Evolutionary conservation across 2,888 invertebrate genomes (phyloP), one percentile per base, ranked within the genome.

Genomic region (Amblyjoppa fuscipennis): DNA sequence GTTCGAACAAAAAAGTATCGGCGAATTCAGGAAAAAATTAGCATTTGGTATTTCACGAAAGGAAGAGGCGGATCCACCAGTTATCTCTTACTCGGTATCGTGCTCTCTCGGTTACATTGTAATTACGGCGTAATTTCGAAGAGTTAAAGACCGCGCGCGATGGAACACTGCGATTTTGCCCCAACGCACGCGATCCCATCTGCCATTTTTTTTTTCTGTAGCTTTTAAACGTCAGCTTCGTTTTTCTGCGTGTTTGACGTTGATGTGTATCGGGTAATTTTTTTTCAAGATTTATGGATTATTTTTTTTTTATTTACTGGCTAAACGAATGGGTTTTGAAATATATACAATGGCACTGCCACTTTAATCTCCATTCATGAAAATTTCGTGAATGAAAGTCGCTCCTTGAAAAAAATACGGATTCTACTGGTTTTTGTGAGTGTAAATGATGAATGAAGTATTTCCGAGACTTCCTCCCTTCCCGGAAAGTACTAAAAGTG

Each of bases 121-220:
- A 81, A 81, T 81, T 81, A 75, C 69, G 34, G 45, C 25, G 69
- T 74, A 81, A 81, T 81, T 81, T 68, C 68, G 56, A 45, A 59
- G 68, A 68, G 56, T 38, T 28, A 68, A 81, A 81, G 81, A 66
- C 45, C 45, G 34, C 16, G n/a, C 68, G 64, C 28, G 25, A 16
- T 9, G 13, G 53, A 80, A 56, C 59, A 28, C 16, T 61, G 59
- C 45, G 34, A 13, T 34, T 61, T 81, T 66, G 9, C 11, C 59
- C 49, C 38, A 49, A 64, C 69, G 59, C 81, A 75, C 69, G 81
- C 81, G 75, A 81, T 75, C 68, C 4, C 25, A 59, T 2, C 59
- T 28, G 56, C 20, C 7, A 20, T 56, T 11, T 28, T 59, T 28
- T 7, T 28, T 7, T 9, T 13, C 28, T 25, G 28, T 4, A 11